These are phyloP conservation scores for Otolemur crassicaudatus DNA, from an alignment of 2,797 vertebrate species.

Conservation along the genomic window DNA sequence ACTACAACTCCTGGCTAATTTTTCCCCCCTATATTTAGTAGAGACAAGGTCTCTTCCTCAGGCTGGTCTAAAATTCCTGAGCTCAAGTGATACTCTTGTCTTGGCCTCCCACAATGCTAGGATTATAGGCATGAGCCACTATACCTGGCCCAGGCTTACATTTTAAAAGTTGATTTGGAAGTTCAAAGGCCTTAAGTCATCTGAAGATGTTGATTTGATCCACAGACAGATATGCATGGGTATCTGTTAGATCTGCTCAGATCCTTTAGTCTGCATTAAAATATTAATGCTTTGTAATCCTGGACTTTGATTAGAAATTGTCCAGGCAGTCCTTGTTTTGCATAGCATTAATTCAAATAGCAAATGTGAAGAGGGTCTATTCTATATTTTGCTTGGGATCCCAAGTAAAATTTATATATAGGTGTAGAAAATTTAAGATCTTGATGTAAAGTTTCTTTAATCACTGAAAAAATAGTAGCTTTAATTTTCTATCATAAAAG, in stretches of 20 bases:
- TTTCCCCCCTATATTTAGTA: too few species aligned
- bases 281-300: neutral
- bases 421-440: neutral
- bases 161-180: slow-evolving; percentile 15
- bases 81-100: too few species aligned
- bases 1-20: too few species aligned
- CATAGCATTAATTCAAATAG: slow-evolving; percentile 21
- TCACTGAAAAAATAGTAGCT: slow-evolving; percentile 27
- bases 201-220: neutral
- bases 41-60: too few species aligned
- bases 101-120: too few species aligned
- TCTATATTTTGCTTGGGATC: neutral
- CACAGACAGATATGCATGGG: neutral
- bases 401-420: slow-evolving; percentile 17
- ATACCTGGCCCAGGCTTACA: neutral
- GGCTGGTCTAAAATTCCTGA: too few species aligned
- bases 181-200: neutral
- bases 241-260: neutral
- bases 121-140: too few species aligned
- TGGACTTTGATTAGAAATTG: slow-evolving; percentile 3
- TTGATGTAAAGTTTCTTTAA: slow-evolving; percentile 16
- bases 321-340: slow-evolving; percentile 1
- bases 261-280: neutral
- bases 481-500: slow-evolving; percentile 43
- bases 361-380: neutral